Evolutionary conservation across 1,140 invertebrate genomes (phyloP).

Genomic region (Platorchestia sp.): DNA sequence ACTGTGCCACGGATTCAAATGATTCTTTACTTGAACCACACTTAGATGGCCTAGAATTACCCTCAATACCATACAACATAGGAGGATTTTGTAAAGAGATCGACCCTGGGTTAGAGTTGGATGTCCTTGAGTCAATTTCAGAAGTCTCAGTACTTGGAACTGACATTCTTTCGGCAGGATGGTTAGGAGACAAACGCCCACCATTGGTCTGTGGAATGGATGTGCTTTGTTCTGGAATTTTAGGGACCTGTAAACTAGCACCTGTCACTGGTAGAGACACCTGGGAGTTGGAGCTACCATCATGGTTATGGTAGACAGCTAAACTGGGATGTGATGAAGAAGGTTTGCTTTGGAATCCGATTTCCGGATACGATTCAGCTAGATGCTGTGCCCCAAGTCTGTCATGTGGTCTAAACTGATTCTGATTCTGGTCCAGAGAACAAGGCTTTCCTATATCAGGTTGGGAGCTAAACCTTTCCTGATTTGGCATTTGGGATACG

Average conservation of each 20-base stretch:
- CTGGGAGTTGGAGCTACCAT: neutral
- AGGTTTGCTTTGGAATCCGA: neutral
- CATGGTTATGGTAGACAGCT: neutral
- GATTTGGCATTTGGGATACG: neutral
- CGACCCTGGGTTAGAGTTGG: neutral
- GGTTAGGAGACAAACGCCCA: neutral
- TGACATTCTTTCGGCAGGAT: neutral
- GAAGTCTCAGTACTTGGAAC: neutral
- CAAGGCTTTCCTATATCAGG: neutral
- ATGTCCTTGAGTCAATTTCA: neutral
- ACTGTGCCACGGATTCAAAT: conserved; percentile 49
- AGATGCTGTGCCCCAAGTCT: neutral
- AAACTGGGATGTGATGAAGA: neutral
- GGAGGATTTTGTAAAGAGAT: neutral
- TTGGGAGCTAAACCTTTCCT: neutral
- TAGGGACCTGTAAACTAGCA: neutral
- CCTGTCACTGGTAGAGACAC: neutral
- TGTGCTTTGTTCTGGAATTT: neutral
- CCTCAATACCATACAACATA: neutral
- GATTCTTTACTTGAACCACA: conserved; percentile 50
- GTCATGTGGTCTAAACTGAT: no score
- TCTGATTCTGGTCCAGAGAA: no score
- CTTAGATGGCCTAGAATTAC: neutral
- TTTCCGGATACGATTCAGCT: neutral
- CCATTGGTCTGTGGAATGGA: neutral